A percentile compares a stretch with the other conserved stretches of the same genome.
phyloP scores from a whole-genome alignment of 30 jellyfish, hydroid and myxozoan species.

The Turritopsis rubra region DNA sequence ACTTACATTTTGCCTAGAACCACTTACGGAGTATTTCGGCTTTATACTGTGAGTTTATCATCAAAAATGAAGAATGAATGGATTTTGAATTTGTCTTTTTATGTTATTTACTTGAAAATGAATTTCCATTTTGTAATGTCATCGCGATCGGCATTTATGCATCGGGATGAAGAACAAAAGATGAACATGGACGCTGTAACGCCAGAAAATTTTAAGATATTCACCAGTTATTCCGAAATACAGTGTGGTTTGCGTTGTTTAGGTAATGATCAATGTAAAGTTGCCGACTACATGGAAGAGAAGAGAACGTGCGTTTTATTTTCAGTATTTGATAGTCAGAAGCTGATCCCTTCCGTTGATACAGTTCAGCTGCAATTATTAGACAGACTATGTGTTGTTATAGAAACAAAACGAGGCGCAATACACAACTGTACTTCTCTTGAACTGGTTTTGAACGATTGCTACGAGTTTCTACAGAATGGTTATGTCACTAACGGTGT shows the following conservation, averaged over 20 bases:
- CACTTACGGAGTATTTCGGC: no score
- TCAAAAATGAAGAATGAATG: not conserved
- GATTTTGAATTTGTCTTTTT: not conserved
- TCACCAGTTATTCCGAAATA: not conserved
- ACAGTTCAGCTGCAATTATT: not conserved
- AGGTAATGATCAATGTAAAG: not conserved
- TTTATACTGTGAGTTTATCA: no score
- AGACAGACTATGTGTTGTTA: not conserved
- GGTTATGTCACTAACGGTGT: not conserved
- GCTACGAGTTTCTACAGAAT: not conserved
- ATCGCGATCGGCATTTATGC: not conserved
- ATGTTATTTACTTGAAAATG: no score
- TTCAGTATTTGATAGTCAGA: not conserved
- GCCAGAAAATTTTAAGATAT: not conserved
- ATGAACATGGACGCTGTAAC: not conserved
- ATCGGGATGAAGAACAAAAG: not conserved
- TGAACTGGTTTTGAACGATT: not conserved
- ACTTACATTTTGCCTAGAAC: no score
- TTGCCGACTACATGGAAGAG: not conserved
- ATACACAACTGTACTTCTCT: not conserved
- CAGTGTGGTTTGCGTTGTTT: not conserved
- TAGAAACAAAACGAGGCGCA: not conserved
- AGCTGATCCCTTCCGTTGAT: not conserved
- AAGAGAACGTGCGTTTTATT: not conserved
- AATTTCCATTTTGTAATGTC: not conserved